phyloP scores from a whole-genome alignment of 1,140 invertebrate genomes.

The Cydia pomonella region DNA sequence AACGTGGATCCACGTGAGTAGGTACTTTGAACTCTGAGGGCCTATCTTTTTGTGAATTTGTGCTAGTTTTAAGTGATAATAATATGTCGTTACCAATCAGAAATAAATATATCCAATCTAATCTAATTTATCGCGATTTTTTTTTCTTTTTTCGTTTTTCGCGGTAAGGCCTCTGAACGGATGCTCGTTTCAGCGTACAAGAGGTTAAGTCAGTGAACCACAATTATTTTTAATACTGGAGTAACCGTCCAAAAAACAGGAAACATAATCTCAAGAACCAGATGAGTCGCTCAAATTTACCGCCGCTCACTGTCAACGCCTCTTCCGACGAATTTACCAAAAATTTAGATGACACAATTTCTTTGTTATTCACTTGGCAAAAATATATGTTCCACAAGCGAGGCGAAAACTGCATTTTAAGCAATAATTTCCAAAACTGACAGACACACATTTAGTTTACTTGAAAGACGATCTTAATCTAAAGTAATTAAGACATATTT shows the following conservation, averaged over 20 bases:
- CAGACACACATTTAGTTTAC: not conserved
- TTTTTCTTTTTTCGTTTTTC: no score
- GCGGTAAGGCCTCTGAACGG: no score
- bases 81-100: no score
- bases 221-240: not conserved
- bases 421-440: not conserved
- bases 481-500: not conserved
- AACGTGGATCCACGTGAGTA: no score
- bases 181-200: no score
- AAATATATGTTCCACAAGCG: not conserved
- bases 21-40: no score
- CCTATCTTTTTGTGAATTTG: no score
- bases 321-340: not conserved
- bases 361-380: constrained; percentile 17
- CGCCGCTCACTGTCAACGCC: constrained; percentile 40
- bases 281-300: constrained; percentile 4
- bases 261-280: not conserved
- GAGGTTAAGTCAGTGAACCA: not conserved
- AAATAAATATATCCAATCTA: no score
- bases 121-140: no score
- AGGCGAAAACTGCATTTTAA: not conserved
- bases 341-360: not conserved
- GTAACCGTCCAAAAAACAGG: not conserved
- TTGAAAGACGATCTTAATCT: not conserved
- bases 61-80: no score